Evolutionary conservation across 2,888 invertebrate species (phyloP), one percentile per base, ranked within the genome.

Genomic region (Hirtodrosophila duncani): DNA sequence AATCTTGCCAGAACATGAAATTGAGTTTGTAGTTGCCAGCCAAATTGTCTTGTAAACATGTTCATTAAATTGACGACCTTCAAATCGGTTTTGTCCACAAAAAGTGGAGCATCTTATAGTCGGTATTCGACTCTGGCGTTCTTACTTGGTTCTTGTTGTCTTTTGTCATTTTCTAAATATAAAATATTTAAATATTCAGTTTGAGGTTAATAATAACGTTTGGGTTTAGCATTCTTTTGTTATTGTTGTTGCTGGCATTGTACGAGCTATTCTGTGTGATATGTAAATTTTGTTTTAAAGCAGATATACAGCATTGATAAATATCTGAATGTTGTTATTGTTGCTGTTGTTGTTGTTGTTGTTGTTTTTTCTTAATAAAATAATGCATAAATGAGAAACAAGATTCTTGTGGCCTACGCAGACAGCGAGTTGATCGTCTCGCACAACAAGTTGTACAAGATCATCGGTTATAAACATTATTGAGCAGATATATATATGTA

Each of bases 401-500:
- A 72, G 78, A 72, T 77, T 72, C 77, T 71, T 57, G 44, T 58
- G 55, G 63, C 52, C 75, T 63, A 65, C 65, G 49, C 65, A 23
- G 31, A 43, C 17, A 34, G 27, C n/a, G n/a, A n/a, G n/a, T n/a
- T n/a, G n/a, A n/a, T n/a, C n/a, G 26, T 23, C 57, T 52, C 52
- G 57, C 60, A 58, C 77, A 71, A 72, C 71, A 71, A 77, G 77
- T 71, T 77, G 51, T 52, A 41, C 77, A 53, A 53, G 72, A 69
- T 77, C 68, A 65, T 71, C 70, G 72, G 68, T 77, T 72, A 72
- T 72, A 63, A 57, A 50, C 50, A 61, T 72, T 72, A 68, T 77
- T 59, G 66, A 48, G 69, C 38, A 63, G 50, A 34, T 30, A 46
- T 53, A 30, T 18, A 1, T 29, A 9, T 37, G 11, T 27, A 21